Conservation (phyloP, 2,797 vertebrate species). For the Protonibea diacanthus region DNA sequence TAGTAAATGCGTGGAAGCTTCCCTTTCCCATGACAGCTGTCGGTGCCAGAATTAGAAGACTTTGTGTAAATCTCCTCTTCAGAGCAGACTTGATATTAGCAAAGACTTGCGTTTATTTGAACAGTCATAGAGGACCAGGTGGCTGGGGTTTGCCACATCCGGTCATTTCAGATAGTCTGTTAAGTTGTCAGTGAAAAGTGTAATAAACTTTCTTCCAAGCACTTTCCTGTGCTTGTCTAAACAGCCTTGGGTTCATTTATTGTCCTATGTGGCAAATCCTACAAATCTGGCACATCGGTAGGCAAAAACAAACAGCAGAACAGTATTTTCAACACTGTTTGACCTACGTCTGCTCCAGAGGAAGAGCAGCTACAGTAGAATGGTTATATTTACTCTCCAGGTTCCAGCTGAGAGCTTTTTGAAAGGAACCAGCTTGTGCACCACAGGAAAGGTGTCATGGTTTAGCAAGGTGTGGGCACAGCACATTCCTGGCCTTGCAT, state of each 20-base stretch:
- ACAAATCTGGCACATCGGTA: constrained; percentile 55
- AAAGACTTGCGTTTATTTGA: constrained; percentile 56
- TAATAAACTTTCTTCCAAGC: constrained; percentile 55
- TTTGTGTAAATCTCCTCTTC: constrained; percentile 34
- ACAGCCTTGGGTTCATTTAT: constrained; percentile 50
- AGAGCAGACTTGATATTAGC: constrained; percentile 45
- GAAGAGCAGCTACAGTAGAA: constrained; percentile 68
- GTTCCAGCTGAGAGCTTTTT: constrained; percentile 69
- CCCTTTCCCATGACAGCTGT: constrained; percentile 23
- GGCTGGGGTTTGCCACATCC: constrained; percentile 61
- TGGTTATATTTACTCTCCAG: constrained; percentile 74
- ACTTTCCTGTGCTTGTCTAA: constrained; percentile 60
- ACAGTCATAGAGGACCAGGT: constrained; percentile 44
- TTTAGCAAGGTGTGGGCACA: constrained; percentile 80
- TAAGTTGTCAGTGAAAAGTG: constrained; percentile 58
- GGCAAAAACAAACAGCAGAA: constrained; percentile 67
- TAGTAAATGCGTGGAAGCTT: constrained; percentile 14
- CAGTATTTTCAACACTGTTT: constrained; percentile 67
- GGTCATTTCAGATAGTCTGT: constrained; percentile 50
- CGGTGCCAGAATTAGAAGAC: constrained; percentile 26
- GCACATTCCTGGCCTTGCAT: constrained; percentile 74
- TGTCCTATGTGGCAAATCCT: constrained; percentile 52
- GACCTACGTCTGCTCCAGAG: constrained; percentile 66
- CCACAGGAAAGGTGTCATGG: constrained; percentile 85
- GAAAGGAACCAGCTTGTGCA: constrained; percentile 71